phyloP scores from a whole-genome alignment of 2,797 vertebrate species.

The Squalus acanthias region DNA sequence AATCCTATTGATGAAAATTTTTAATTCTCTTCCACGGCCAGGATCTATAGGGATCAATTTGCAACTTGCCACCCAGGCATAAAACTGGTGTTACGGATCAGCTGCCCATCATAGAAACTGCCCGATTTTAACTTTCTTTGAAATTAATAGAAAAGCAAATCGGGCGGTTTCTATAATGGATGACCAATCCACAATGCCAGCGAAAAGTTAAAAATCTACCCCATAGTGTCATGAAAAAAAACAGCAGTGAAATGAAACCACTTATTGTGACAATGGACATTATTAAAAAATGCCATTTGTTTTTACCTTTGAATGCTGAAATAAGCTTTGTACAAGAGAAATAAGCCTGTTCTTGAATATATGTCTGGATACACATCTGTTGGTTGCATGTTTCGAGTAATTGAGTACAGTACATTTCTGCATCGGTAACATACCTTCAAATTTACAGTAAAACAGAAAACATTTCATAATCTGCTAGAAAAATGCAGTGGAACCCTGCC shows the following conservation, averaged over 20 bases:
- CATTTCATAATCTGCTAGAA: not conserved
- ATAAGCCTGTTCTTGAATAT: not conserved
- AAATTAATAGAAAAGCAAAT: not conserved
- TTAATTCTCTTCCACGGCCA: not conserved
- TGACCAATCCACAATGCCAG: not conserved
- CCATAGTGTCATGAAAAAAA: not conserved
- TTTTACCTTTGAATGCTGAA: not conserved
- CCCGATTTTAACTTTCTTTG: not conserved
- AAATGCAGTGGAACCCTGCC: not conserved
- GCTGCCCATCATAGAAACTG: not conserved
- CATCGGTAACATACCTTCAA: constrained; percentile 11
- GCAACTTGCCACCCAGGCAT: not conserved
- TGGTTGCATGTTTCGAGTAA: constrained; percentile 22
- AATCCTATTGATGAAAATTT: not conserved
- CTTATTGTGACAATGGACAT: not conserved
- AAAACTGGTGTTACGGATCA: not conserved
- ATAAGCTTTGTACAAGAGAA: not conserved
- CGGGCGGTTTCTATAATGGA: not conserved
- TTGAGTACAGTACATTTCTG: constrained; percentile 23
- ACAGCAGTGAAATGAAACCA: not conserved
- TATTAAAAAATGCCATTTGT: too few relatives aligned
- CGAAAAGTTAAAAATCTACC: not conserved
- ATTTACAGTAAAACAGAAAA: constrained; percentile 4
- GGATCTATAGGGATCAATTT: not conserved
- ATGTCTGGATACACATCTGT: constrained; percentile 25